Base-by-base conservation (phyloP, 30 jellyfish, hydroid and myxozoan species). In the Aurelia aurita region DNA sequence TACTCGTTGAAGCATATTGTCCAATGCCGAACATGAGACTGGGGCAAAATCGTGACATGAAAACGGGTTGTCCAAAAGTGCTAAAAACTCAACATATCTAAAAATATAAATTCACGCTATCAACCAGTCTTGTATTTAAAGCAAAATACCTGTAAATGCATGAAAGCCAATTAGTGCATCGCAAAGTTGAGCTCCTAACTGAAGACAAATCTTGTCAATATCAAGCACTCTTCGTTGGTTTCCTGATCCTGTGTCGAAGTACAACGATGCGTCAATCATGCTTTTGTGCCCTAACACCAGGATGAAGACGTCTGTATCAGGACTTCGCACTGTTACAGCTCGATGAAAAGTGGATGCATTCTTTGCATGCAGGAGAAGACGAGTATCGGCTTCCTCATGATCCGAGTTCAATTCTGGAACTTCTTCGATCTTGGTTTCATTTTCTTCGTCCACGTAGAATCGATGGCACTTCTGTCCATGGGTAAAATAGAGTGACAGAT, bases 371-470 rank as follows among this genome's bases (percentile, higher is more conserved):
- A 76, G 62, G 23, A 76, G 25, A 20, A 76, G 60, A 14, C 87
- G 59, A 27, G 80, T 77, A 43, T 77, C 89, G 60, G 89, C 89
- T 43, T 77, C 89, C 60, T 77, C 89, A 61, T 77, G 78, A 68
- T 77, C 89, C 10, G 51, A 77, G 22, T 58, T 10, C 67, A 77
- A 31, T 22, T 34, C 62, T 22, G 16, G 69, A 58, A 77, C 89
- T 76, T 76, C 87, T 77, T 77, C 89, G 9, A 59, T 44, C 23
- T 21, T 27, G 14, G 27, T 53, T 34, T 28, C 19, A 10, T 77
- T 34, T 39, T 10, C 69, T 5, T 29, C 0, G 61, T 5, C 18
- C 21, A 54, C 67, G 16, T 12, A 23, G 58, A 77, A 51, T 13
- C 47, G 19, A 44, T 20, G 78, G 62, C 79, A 77, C 19, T 63